Conservation (phyloP, 2,113 vertebrate species). For the Pontoporia blainvillei region DNA sequence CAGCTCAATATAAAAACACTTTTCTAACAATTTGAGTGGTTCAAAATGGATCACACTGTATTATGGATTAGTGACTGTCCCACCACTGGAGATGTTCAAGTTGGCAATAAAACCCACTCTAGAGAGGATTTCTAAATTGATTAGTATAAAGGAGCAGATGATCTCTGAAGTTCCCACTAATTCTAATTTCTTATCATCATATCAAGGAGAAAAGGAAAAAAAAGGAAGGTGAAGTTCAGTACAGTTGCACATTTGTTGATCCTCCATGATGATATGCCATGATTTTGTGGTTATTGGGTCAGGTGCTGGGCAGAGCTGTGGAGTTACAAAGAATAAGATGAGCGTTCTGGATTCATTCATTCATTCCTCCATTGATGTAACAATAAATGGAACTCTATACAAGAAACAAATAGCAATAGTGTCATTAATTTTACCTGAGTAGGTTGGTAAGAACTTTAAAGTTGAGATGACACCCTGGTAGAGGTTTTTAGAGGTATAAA, state of each 20-base stretch:
- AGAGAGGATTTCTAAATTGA: not conserved
- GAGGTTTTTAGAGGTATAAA: not conserved
- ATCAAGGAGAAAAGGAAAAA: not conserved
- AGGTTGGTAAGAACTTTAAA: not conserved
- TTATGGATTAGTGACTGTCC: not conserved
- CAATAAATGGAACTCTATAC: not conserved
- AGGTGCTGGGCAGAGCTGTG: not conserved
- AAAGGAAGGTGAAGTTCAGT: not conserved
- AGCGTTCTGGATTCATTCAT: not conserved
- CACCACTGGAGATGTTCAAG: not conserved
- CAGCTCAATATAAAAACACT: not conserved
- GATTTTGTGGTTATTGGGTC: too few species aligned
- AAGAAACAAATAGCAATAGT: not conserved
- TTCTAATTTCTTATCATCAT: not conserved
- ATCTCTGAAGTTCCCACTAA: not conserved
- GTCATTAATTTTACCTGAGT: not conserved
- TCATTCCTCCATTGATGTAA: not conserved
- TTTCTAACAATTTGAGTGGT: not conserved
- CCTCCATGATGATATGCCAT: not conserved
- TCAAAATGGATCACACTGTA: not conserved
- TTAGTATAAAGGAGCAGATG: not conserved
- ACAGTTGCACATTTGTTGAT: not conserved
- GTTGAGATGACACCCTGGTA: not conserved
- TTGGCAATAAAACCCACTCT: not conserved
- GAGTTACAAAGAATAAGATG: not conserved